phyloP scores from a whole-genome alignment of 2,888 invertebrate genomes.

The Baccha elongata region DNA sequence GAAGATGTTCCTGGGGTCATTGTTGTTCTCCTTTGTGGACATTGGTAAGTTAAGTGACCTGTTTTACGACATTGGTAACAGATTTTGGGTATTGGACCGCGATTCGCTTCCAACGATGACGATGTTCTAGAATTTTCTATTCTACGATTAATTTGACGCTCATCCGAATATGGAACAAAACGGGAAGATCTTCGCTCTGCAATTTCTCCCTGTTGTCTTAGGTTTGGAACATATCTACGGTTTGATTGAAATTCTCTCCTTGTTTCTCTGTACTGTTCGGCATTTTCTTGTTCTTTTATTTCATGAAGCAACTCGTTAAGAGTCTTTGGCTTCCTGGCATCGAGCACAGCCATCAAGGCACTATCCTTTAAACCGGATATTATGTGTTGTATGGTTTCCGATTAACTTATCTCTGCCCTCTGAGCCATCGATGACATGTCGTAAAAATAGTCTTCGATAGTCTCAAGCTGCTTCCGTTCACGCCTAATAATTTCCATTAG shows the following conservation, averaged over 20 bases:
- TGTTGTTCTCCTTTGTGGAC: no score
- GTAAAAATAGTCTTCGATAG: conserved; percentile 16
- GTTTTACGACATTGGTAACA: no score
- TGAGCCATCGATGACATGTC: conserved; percentile 11
- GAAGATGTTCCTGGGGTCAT: no score
- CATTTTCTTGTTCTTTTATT: conserved; percentile 14
- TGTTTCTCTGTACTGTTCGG: conserved; percentile 11
- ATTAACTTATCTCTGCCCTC: neutral
- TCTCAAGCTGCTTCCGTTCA: neutral
- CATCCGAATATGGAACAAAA: no score
- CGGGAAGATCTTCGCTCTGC: no score
- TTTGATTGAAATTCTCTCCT: conserved; percentile 1
- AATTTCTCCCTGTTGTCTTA: no score
- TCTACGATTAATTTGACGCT: no score
- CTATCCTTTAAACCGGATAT: neutral
- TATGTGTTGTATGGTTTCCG: conserved; percentile 11
- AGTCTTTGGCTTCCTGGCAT: conserved; percentile 9
- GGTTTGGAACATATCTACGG: no score
- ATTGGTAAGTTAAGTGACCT: no score
- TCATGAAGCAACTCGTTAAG: conserved; percentile 6
- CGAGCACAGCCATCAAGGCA: neutral
- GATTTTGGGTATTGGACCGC: no score
- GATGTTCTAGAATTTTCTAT: no score
- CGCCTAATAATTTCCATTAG: neutral
- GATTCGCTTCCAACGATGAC: no score